phyloP scores from a whole-genome alignment of 2,113 vertebrate species.

The Heteronetta atricapilla region DNA sequence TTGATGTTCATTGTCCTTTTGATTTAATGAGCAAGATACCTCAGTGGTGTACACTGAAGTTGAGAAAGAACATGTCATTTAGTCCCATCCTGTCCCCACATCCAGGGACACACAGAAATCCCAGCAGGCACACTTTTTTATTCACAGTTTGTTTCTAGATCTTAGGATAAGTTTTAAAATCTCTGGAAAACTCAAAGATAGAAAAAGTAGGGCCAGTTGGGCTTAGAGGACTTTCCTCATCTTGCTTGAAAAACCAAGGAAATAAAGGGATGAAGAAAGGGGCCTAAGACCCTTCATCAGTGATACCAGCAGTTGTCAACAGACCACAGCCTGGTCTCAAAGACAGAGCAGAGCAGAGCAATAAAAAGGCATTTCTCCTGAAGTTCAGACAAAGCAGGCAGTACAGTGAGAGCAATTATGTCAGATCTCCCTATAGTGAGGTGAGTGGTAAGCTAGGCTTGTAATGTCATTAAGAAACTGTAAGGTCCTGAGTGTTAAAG shows the following conservation, averaged over 20 bases:
- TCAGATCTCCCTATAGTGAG: neutral
- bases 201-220: neutral
- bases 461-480: neutral
- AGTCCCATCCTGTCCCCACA: neutral
- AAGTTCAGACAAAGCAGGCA: neutral
- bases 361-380: neutral
- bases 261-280: neutral
- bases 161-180: neutral
- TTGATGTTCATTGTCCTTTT: neutral
- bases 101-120: neutral
- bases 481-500: neutral
- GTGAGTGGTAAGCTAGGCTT: neutral
- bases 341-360: neutral
- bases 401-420: neutral
- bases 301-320: rapidly evolving
- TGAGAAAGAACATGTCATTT: neutral
- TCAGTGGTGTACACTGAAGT: neutral
- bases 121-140: neutral
- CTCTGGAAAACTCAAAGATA: neutral
- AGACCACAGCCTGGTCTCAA: neutral
- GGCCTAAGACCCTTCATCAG: rapidly evolving
- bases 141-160: neutral
- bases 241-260: neutral
- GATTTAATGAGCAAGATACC: neutral
- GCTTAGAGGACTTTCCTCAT: neutral